Evolutionary conservation across 2,888 invertebrate species (phyloP), one percentile per base, ranked within the genome.

Genomic region (Trissolcus brochymenae): DNA sequence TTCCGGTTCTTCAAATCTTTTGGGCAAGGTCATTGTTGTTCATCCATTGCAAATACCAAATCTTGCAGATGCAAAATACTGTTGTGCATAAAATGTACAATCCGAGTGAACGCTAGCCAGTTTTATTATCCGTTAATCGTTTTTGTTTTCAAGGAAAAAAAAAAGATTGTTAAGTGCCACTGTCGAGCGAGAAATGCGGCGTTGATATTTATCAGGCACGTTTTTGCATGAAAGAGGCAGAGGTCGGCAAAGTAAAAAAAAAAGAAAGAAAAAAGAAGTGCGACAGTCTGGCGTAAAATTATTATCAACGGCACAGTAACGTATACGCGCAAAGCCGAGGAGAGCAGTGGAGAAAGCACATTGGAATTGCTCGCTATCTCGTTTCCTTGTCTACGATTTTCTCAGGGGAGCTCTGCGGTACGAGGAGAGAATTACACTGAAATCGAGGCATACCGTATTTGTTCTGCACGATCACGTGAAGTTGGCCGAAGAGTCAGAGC

Each of bases 401-500:
- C 61, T 61, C 66, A 61, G 51, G 60, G 61, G 61, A 66, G 43
- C 54, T 66, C 60, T 35, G 35, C 59, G 62, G 71, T 59, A 60
- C 60, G 66, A 73, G 66, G 60, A 53, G 73, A 61, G 65, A 73
- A 73, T 65, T 66, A 55, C 65, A 55, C 60, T 51, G 60, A 60
- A 72, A 61, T 66, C 66, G 66, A 66, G 61, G 66, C 61, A 46
- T 35, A 35, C 50, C 40, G 66, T 66, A 60, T 73, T 66, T 56
- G 66, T 60, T 55, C 61, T 61, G 66, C 55, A 66, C 53, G 73
- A 61, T 67, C 73, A 73, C 56, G 61, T 66, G 66, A 56, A 73
- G 60, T 73, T 65, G 25, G 65, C 81, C 80, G 43, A 80, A 86
- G 86, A 17, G 46, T 46, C 86, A 35, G 86, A 86, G 85, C 85